A percentile compares a stretch with the other conserved stretches of the same genome.
phyloP scores from a whole-genome alignment of 1,140 invertebrate species.

The Colletes gigas region DNA sequence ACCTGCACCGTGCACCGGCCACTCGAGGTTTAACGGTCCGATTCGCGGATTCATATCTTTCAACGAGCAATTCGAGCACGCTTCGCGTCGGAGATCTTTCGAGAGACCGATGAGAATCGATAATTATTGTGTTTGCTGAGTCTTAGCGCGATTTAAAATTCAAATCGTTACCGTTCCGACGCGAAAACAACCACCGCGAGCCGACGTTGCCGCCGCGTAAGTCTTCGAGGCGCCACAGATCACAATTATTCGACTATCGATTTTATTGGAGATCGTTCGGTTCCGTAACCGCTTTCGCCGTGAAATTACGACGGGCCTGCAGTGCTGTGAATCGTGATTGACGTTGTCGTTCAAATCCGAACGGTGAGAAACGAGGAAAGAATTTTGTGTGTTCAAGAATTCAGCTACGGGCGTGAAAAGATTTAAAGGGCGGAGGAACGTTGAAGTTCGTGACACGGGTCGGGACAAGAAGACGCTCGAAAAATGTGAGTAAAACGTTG shows the following conservation, averaged over 20 bases:
- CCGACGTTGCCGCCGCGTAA: neutral
- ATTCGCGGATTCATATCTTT: neutral
- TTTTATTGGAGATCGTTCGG: neutral
- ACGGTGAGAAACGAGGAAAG: neutral
- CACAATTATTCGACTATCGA: neutral
- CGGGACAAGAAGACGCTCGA: too few relatives aligned
- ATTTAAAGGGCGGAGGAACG: neutral
- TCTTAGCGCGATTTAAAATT: neutral
- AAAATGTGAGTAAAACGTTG: neutral
- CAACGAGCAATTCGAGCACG: neutral
- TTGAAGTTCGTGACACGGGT: too few relatives aligned
- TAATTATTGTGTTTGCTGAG: too few relatives aligned
- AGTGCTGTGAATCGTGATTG: neutral
- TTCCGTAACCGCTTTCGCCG: too few relatives aligned
- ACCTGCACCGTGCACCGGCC: neutral
- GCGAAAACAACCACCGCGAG: neutral
- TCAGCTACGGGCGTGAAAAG: neutral
- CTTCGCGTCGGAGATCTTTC: neutral
- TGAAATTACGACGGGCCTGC: neutral
- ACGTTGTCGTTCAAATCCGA: neutral
- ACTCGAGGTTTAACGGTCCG: slow-evolving; percentile 25
- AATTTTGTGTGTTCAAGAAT: neutral
- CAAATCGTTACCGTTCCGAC: neutral
- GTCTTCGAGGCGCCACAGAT: neutral
- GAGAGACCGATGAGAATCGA: neutral